Conservation (phyloP, 1,140 invertebrate species). For the Himalopsyche phryganea region DNA sequence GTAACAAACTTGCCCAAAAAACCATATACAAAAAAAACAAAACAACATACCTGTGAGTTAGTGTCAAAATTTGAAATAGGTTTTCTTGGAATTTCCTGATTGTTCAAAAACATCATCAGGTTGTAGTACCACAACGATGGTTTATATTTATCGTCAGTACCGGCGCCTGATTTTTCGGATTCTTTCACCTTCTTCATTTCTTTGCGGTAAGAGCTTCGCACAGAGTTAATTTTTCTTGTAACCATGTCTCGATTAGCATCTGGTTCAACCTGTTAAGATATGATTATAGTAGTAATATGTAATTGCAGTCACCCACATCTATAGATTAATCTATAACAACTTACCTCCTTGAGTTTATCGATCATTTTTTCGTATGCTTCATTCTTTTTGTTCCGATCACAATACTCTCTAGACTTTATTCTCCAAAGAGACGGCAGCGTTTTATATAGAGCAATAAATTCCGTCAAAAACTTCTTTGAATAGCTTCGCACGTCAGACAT, state of each 20-base stretch:
- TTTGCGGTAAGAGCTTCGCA: conserved; percentile 30
- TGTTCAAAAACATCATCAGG: conserved; percentile 32
- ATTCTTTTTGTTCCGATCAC: background rate
- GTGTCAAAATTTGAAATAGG: background rate
- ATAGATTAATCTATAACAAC: background rate
- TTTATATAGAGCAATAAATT: conserved; percentile 6
- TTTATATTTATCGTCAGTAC: conserved; percentile 34
- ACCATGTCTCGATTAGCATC: conserved; percentile 5
- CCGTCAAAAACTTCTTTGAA: background rate
- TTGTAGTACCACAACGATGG: conserved; percentile 40
- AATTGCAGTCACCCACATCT: too few species aligned
- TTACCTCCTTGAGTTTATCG: conserved; percentile 1
- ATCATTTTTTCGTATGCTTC: background rate
- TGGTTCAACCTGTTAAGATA: conserved; percentile 1
- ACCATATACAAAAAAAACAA: too few species aligned
- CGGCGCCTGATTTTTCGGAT: conserved; percentile 28
- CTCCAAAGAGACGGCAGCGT: background rate
- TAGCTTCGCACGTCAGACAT: conserved; percentile 2
- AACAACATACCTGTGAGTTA: background rate
- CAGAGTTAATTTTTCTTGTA: conserved; percentile 31
- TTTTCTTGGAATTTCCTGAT: conserved; percentile 27
- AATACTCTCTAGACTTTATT: background rate
- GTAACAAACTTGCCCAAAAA: too few species aligned
- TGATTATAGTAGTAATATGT: too few species aligned
- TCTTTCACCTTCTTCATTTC: conserved; percentile 37